Conservation (phyloP, 2,888 invertebrate genomes). For the Girardia tigrina region DNA sequence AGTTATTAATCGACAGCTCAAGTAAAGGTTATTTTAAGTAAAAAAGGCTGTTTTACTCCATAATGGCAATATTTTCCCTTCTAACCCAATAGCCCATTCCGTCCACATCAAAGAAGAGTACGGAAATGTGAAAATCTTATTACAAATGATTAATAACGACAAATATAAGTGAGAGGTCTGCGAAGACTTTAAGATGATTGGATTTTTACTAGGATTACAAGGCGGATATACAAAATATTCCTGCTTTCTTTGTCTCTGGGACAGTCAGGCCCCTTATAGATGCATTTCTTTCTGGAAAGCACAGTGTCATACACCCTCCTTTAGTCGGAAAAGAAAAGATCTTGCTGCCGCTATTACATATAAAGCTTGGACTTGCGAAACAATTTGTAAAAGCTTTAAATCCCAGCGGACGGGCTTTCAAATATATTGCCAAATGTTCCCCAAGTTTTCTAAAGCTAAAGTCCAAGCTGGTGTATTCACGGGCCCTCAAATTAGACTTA, state of each 20-base stretch:
- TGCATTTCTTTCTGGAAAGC: too few species aligned
- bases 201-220: conserved; percentile 29
- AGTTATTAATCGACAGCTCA: conserved; percentile 28
- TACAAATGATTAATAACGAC: conserved; percentile 10
- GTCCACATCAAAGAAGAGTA: conserved; percentile 27
- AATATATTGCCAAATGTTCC: conserved; percentile 28
- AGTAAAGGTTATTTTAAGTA: too few species aligned
- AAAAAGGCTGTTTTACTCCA: conserved; percentile 29
- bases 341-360: too few species aligned
- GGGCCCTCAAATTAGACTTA: conserved; percentile 24
- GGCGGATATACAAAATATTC: conserved; percentile 29
- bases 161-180: conserved; percentile 17
- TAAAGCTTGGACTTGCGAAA: too few species aligned
- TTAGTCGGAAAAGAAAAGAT: too few species aligned
- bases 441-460: conserved; percentile 28
- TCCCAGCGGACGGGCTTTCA: conserved; percentile 25
- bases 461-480: conserved; percentile 18
- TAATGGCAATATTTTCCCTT: conserved; percentile 24
- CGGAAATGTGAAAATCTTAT: conserved; percentile 26
- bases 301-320: too few species aligned
- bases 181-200: conserved; percentile 27
- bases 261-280: conserved; percentile 17
- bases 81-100: conserved; percentile 15
- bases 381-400: conserved; percentile 28
- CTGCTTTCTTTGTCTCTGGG: conserved; percentile 29